These are phyloP conservation scores for Sebastes alutus DNA, from an alignment of 2,797 vertebrate genomes.

Conservation along the genomic window DNA sequence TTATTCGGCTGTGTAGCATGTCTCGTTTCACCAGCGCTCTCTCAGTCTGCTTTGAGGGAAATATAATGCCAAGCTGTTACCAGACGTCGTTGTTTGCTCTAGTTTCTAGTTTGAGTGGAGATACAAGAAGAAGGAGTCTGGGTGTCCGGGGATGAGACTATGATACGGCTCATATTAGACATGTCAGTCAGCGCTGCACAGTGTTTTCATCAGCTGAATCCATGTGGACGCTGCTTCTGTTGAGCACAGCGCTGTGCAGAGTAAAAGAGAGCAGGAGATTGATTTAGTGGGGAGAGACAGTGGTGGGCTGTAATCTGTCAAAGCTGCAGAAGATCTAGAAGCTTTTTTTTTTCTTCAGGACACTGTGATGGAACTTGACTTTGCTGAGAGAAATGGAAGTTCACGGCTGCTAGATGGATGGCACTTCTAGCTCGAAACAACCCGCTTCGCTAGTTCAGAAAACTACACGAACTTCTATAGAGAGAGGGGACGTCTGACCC, in stretches of 20 bases:
- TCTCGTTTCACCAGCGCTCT: background rate
- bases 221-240: conserved; percentile 23
- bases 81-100: conserved; percentile 30
- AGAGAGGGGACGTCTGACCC: conserved; percentile 54
- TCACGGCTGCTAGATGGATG: conserved; percentile 38
- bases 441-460: background rate
- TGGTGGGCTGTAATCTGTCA: conserved; percentile 55
- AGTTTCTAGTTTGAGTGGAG: conserved; percentile 36
- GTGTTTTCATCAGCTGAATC: conserved; percentile 56
- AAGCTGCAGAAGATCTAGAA: conserved; percentile 20
- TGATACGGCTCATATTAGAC: conserved; percentile 33
- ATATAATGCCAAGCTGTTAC: conserved; percentile 12
- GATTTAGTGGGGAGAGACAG: conserved; percentile 29
- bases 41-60: conserved; percentile 5
- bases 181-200: conserved; percentile 38
- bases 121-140: background rate
- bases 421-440: conserved; percentile 2
- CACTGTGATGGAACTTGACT: conserved; percentile 15
- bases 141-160: conserved; percentile 26
- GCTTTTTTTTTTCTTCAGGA: conserved; percentile 28
- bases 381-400: conserved; percentile 51
- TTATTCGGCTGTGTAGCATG: background rate
- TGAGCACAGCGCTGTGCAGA: background rate
- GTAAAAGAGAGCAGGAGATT: conserved; percentile 9
- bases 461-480: conserved; percentile 16